These are phyloP conservation scores for Notodonta ziczac DNA, from an alignment of 2,888 invertebrate species.

Conservation along the genomic window DNA sequence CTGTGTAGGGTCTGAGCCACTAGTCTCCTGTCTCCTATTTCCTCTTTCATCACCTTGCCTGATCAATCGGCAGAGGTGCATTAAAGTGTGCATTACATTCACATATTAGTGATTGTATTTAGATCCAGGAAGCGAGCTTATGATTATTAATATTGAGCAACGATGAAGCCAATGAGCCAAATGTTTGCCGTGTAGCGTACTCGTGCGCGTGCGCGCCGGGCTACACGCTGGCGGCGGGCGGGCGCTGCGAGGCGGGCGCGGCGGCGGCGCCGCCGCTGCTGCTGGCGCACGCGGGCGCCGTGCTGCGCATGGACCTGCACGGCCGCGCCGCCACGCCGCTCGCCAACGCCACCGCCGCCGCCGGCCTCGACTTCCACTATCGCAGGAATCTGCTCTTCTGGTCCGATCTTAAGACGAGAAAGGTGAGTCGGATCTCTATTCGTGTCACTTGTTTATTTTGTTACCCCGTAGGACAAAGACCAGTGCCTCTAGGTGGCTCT, in stretches of 20 bases:
- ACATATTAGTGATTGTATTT: no score
- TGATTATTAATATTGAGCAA: neutral
- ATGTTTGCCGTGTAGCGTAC: constrained; percentile 81
- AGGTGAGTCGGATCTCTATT: constrained; percentile 75
- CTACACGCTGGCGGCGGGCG: constrained; percentile 86
- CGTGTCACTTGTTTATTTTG: constrained; percentile 3
- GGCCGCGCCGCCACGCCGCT: constrained; percentile 86
- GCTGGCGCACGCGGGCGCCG: constrained; percentile 84
- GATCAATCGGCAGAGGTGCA: no score
- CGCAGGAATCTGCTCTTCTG: constrained; percentile 91
- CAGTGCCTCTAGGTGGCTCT: no score
- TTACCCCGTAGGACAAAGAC: no score
- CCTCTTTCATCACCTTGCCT: no score
- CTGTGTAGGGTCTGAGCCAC: no score
- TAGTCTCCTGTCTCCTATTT: no score
- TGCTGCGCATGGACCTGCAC: constrained; percentile 88
- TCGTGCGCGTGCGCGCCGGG: constrained; percentile 93
- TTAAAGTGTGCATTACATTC: no score
- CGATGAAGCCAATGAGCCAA: neutral
- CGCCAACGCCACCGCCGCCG: constrained; percentile 93
- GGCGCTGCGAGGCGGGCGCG: constrained; percentile 86
- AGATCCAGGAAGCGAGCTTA: no score
- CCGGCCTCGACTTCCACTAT: constrained; percentile 94
- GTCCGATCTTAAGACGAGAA: constrained; percentile 95
- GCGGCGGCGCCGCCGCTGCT: constrained; percentile 81